Conservation (phyloP, 2,113 vertebrate genomes). For the Ictalurus furcatus region DNA sequence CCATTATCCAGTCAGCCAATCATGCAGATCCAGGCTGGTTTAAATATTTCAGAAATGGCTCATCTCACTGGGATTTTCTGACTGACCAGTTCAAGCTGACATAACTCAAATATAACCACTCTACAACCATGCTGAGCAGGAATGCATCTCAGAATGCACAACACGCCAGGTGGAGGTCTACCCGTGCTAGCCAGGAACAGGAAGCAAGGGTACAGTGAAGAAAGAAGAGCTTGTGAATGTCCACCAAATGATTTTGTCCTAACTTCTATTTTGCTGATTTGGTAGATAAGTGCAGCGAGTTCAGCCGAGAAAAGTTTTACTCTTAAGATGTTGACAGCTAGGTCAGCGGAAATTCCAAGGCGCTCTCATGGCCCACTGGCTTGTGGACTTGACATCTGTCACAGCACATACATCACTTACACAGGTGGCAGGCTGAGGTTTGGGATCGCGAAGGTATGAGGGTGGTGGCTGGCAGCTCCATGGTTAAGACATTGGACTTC, state of each 20-base stretch:
- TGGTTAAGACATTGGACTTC: too few species aligned
- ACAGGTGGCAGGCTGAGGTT: background rate
- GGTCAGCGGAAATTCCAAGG: constrained; percentile 21
- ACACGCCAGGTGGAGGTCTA: background rate
- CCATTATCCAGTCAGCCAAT: background rate
- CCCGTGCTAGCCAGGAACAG: background rate
- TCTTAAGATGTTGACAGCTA: background rate
- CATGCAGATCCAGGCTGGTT: background rate
- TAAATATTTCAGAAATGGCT: too few species aligned
- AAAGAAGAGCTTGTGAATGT: background rate
- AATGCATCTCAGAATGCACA: background rate
- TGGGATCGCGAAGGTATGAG: background rate
- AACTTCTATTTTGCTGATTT: background rate
- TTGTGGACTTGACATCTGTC: constrained; percentile 16
- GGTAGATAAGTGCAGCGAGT: background rate
- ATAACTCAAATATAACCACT: background rate
- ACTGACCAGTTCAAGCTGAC: background rate
- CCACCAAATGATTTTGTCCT: background rate
- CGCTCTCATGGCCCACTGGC: background rate
- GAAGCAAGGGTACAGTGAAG: background rate
- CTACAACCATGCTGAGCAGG: background rate
- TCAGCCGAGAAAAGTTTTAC: background rate
- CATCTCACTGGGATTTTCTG: background rate
- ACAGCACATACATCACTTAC: background rate
- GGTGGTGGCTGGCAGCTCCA: too few species aligned